A percentile compares a stretch with the other conserved stretches of the same genome.
Evolutionary conservation across 2,888 invertebrate genomes (phyloP).

Genomic region (Ormyrus nitidulus): DNA sequence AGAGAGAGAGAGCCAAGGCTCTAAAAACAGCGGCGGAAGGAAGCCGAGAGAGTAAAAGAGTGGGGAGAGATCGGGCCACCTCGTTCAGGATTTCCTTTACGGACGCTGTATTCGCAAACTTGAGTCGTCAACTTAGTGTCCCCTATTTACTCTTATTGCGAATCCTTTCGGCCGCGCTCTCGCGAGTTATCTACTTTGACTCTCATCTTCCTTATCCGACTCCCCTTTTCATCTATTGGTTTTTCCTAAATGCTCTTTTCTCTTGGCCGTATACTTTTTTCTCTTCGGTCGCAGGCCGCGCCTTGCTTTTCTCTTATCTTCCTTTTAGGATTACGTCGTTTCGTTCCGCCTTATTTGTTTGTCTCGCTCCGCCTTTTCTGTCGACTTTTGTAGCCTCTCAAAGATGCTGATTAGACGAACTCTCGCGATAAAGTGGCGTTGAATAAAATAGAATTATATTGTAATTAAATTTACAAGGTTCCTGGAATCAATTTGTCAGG

Average conservation of each 20-base stretch:
- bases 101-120: conserved; percentile 59
- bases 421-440: too few species aligned
- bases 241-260: too few species aligned
- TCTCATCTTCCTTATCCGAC: conserved; percentile 34
- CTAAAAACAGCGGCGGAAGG: conserved; percentile 24
- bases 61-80: conserved; percentile 20
- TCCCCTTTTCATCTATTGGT: conserved; percentile 3
- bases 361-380: not conserved
- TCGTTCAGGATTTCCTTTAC: conserved; percentile 61
- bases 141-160: conserved; percentile 58
- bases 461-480: too few species aligned
- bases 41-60: conserved; percentile 32
- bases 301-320: too few species aligned
- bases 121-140: conserved; percentile 59
- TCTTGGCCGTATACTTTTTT: too few species aligned
- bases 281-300: too few species aligned
- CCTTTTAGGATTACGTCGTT: not conserved
- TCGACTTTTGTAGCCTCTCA: too few species aligned
- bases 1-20: not conserved
- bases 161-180: conserved; percentile 24
- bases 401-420: too few species aligned
- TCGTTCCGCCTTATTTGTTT: not conserved
- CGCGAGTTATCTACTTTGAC: conserved; percentile 40
- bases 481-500: too few species aligned
- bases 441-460: too few species aligned